phyloP scores from a whole-genome alignment of 2,888 invertebrate species.

The Phortica magna region DNA sequence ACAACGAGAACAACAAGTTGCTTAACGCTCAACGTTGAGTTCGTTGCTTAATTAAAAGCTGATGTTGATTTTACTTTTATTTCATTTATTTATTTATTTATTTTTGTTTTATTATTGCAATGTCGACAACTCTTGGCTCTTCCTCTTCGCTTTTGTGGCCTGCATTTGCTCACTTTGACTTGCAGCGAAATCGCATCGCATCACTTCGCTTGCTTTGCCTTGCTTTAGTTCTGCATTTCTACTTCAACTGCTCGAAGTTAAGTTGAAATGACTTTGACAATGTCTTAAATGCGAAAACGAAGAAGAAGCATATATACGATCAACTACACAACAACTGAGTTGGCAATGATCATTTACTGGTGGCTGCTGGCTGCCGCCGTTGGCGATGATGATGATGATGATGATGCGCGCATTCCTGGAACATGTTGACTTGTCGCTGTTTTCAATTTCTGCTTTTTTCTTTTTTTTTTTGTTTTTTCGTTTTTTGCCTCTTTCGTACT shows the following conservation, averaged over 20 bases:
- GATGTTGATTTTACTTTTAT: constrained; percentile 43
- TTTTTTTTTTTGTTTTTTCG: constrained; percentile 4
- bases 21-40: constrained; percentile 42
- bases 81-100: background rate
- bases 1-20: constrained; percentile 59
- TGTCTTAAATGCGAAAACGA: constrained; percentile 72
- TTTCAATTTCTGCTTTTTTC: background rate
- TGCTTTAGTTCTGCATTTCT: background rate
- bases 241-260: constrained; percentile 8
- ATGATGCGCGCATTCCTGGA: constrained; percentile 27
- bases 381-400: constrained; percentile 7
- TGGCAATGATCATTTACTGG: background rate
- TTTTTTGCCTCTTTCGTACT: constrained; percentile 11
- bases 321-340: constrained; percentile 2
- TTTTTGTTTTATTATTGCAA: constrained; percentile 8
- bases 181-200: background rate
- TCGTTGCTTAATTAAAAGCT: constrained; percentile 69
- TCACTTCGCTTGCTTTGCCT: background rate
- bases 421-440: constrained; percentile 18
- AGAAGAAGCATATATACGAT: constrained; percentile 64
- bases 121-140: background rate
- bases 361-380: background rate
- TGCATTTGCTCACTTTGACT: constrained; percentile 9
- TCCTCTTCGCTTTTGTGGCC: background rate
- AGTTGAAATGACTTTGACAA: constrained; percentile 71